A percentile compares a stretch with the other conserved stretches of the same genome.
phyloP scores from a whole-genome alignment of 2,888 invertebrate species.

The Exocentrus adspersus region DNA sequence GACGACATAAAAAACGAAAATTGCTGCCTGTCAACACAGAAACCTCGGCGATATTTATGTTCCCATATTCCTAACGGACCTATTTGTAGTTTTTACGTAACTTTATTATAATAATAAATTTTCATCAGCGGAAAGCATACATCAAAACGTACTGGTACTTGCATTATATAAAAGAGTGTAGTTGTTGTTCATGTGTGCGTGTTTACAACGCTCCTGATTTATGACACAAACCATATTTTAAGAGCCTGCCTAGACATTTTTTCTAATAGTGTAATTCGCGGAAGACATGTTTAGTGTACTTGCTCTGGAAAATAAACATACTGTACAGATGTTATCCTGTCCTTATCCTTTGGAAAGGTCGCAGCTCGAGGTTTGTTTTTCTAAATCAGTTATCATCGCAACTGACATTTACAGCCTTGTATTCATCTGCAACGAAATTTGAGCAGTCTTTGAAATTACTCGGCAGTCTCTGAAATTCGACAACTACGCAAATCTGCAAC shows the following conservation, averaged over 20 bases:
- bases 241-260: slow-evolving; percentile 20
- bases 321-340: no score
- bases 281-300: slow-evolving; percentile 19
- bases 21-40: background rate
- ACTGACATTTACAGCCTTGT: no score
- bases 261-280: slow-evolving; percentile 14
- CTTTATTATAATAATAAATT: slow-evolving; percentile 28
- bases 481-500: no score
- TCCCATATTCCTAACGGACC: slow-evolving; percentile 8
- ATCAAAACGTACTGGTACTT: slow-evolving; percentile 22
- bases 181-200: slow-evolving; percentile 24
- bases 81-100: slow-evolving; percentile 22
- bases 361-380: no score
- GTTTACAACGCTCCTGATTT: slow-evolving; percentile 29
- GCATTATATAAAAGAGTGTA: slow-evolving; percentile 23
- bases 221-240: slow-evolving; percentile 22
- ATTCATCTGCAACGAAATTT: no score
- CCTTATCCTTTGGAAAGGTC: no score
- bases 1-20: background rate
- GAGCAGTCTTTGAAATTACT: no score
- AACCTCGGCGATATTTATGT: background rate
- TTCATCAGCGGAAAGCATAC: slow-evolving; percentile 26
- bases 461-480: no score
- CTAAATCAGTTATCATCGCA: no score
- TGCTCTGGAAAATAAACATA: no score